Conservation (phyloP, 2,797 vertebrate species). For the Smutsia temminckii region DNA sequence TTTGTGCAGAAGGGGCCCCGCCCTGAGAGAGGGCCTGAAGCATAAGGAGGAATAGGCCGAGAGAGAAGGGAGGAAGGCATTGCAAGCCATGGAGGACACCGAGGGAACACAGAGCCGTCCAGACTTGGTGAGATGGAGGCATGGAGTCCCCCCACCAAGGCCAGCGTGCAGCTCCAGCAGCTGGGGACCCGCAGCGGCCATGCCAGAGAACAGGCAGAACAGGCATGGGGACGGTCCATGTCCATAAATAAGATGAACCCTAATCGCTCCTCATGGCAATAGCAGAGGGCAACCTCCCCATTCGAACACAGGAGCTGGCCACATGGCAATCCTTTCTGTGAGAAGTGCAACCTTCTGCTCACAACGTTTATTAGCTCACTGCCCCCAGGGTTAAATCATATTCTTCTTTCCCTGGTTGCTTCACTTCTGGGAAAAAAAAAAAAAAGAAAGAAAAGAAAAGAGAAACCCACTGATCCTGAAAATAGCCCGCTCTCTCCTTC, state of each 20-base stretch:
- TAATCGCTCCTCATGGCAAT: fast-evolving
- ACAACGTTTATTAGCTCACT: neutral
- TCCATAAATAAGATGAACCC: neutral
- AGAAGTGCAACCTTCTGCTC: neutral
- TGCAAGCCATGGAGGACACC: neutral
- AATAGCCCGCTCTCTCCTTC: slow-evolving; percentile 74
- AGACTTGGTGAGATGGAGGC: neutral
- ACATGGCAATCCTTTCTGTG: neutral
- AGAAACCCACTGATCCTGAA: slow-evolving; percentile 84
- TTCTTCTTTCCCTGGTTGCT: slow-evolving; percentile 47
- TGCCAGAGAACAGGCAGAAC: too few relatives aligned
- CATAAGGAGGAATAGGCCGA: neutral
- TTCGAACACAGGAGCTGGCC: neutral
- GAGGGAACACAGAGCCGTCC: neutral
- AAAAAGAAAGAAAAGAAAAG: neutral
- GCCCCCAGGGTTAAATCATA: slow-evolving; percentile 20
- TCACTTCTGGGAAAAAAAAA: neutral
- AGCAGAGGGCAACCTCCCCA: neutral
- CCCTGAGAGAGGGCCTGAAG: neutral
- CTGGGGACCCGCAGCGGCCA: neutral
- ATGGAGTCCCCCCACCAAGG: neutral
- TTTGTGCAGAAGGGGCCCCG: neutral
- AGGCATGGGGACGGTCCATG: neutral
- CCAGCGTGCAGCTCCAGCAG: fast-evolving
- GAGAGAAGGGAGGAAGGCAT: neutral